Conservation (phyloP, 2,888 invertebrate species). For the Troides aeacus region DNA sequence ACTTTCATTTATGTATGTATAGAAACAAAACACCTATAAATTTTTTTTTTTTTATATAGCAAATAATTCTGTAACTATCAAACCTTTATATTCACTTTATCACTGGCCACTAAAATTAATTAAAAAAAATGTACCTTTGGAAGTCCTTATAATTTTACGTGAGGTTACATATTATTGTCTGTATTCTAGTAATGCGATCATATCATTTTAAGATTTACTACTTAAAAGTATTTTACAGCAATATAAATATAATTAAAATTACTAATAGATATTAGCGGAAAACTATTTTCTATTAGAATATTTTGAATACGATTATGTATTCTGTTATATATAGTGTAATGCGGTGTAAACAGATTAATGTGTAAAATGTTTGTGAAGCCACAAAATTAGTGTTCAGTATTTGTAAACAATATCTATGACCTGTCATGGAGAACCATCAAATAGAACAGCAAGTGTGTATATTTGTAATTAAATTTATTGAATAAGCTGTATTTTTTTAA, state of each 20-base stretch:
- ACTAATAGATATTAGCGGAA: constrained; percentile 31
- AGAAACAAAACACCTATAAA: too few species aligned
- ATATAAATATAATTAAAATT: constrained; percentile 28
- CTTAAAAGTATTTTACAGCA: constrained; percentile 30
- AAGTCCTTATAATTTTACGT: too few species aligned
- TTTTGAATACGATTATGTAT: constrained; percentile 8
- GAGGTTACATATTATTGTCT: too few species aligned
- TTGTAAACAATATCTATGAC: constrained; percentile 15
- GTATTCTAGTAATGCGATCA: constrained; percentile 4
- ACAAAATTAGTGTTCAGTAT: constrained; percentile 37
- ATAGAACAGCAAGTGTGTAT: constrained; percentile 22
- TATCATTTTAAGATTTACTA: constrained; percentile 25
- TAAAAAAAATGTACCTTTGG: too few species aligned
- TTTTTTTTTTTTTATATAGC: too few species aligned
- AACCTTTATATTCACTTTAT: too few species aligned
- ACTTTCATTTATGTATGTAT: too few species aligned
- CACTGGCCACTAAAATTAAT: too few species aligned
- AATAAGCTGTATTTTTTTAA: constrained; percentile 7
- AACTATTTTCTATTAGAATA: constrained; percentile 26
- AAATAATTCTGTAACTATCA: too few species aligned
- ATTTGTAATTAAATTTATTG: constrained; percentile 29
- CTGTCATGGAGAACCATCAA: constrained; percentile 11
- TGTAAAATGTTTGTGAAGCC: too few species aligned
- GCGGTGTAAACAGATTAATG: too few species aligned
- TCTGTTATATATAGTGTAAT: constrained; percentile 4